A percentile compares a stretch with the other conserved stretches of the same genome.
Evolutionary conservation across 2,113 vertebrate species (phyloP).

Genomic region (Pogonocichla stellata): DNA sequence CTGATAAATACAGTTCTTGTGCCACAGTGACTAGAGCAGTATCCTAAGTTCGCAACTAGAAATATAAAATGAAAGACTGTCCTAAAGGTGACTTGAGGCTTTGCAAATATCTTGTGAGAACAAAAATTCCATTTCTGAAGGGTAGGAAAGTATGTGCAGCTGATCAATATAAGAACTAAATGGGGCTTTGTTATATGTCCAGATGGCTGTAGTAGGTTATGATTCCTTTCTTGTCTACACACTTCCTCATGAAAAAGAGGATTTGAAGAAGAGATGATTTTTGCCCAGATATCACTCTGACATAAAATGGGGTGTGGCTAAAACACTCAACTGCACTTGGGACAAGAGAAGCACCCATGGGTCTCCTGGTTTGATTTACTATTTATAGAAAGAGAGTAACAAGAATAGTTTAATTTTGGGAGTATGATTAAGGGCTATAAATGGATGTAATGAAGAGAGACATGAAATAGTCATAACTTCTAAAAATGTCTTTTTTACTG

Average conservation of each 20-base stretch:
- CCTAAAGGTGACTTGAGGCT: not conserved
- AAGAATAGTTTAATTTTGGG: not conserved
- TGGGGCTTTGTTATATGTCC: not conserved
- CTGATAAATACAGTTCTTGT: not conserved
- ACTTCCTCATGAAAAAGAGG: not conserved
- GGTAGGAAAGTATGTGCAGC: not conserved
- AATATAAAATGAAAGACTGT: not conserved
- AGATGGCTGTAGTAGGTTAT: not conserved
- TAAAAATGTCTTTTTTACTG: not conserved
- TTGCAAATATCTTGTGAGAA: not conserved
- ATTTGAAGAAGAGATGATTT: not conserved
- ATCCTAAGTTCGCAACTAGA: not conserved
- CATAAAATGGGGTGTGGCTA: not conserved
- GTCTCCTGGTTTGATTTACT: not conserved
- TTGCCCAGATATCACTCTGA: not conserved
- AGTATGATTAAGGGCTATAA: not conserved
- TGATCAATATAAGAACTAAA: not conserved
- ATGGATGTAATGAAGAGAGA: not conserved
- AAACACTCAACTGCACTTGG: not conserved
- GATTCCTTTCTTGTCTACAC: not conserved
- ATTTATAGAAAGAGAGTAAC: not conserved
- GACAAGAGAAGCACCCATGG: not conserved
- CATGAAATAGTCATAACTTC: not conserved
- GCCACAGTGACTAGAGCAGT: not conserved
- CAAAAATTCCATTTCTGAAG: not conserved